Evolutionary conservation across 53 echinoderm and acorn worm species (phyloP), one percentile per base, ranked within the genome.

Genomic region (Paracentrotus lividus): DNA sequence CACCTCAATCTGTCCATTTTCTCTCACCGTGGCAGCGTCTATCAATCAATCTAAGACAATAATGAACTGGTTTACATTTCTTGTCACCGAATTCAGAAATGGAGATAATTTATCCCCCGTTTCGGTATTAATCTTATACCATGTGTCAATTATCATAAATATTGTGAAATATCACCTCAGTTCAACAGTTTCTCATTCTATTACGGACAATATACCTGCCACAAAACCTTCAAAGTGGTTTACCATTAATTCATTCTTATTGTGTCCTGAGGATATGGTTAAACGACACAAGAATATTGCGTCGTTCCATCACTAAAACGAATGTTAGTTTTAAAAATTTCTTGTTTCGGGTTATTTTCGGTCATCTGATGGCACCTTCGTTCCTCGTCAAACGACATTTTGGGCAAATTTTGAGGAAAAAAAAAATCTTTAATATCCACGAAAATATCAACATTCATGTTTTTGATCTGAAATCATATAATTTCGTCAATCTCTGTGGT

Each of bases 111-210:
- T 81, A 81, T 81, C 81, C 42, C 4, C 18, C 47, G n/a, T 45
- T 45, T 47, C 81, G 45, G 8, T 81, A 81, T 81, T 81, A 81
- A 81, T 81, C 81, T 81, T 81, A 47, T 1, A 15, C 81, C 81
- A n/a, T 81, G 81, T 81, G 81, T 81, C 81, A 81, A 81, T 81
- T 81, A 81, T 81, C 81, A 81, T 81, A 81, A 81, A 81, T 81
- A 81, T 81, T 44, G 81, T 81, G 81, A 81, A 81, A 81, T 81
- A 81, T 81, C 81, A 81, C 81, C 81, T 10, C 81, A 81, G 81
- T 81, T 81, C 81, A 81, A 81, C 81, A 81, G 81, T 47, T 81
- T 81, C 33, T 8, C 45, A 81, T 81, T 81, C 44, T 81, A 27
- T n/a, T 26, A 24, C 47, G 81, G 24, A 81, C 81, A 81, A 81